phyloP scores from a whole-genome alignment of 2,113 vertebrate species.

The Istiophorus platypterus region DNA sequence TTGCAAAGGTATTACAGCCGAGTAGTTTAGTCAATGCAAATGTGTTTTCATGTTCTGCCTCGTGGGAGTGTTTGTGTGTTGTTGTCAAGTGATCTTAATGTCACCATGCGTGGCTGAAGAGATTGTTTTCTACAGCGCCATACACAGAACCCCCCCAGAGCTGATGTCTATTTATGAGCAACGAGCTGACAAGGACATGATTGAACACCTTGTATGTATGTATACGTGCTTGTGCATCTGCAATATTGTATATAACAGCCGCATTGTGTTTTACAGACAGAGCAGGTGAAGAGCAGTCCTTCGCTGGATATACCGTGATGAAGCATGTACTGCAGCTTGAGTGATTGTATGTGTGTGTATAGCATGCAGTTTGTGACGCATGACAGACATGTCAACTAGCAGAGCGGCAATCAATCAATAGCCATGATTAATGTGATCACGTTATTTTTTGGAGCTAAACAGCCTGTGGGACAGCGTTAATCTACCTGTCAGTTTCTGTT shows the following conservation, averaged over 20 bases:
- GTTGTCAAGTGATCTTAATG: constrained; percentile 74
- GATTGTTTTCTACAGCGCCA: constrained; percentile 53
- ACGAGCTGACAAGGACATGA: constrained; percentile 64
- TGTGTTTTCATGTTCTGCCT: constrained; percentile 65
- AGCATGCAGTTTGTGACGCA: constrained; percentile 26
- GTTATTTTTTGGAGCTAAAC: constrained; percentile 57
- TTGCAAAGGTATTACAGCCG: constrained; percentile 64
- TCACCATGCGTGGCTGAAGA: constrained; percentile 54
- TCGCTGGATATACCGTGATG: neutral
- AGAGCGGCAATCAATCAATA: constrained; percentile 70
- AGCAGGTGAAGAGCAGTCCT: constrained; percentile 4
- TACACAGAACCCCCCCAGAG: constrained; percentile 26
- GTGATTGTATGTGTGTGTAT: constrained; percentile 2
- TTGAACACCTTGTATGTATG: constrained; percentile 19
- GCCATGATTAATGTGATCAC: constrained; percentile 69
- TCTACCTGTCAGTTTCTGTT: constrained; percentile 64
- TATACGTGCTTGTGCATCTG: neutral
- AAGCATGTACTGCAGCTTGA: constrained; percentile 1
- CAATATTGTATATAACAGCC: constrained; percentile 38
- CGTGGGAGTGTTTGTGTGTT: constrained; percentile 70
- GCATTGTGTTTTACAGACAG: constrained; percentile 16
- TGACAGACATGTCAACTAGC: constrained; percentile 49
- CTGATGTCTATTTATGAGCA: constrained; percentile 62
- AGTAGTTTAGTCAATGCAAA: constrained; percentile 71
- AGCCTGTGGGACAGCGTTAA: constrained; percentile 61